phyloP scores from a whole-genome alignment of 2,888 invertebrate species.

The Uropetala carovei region DNA sequence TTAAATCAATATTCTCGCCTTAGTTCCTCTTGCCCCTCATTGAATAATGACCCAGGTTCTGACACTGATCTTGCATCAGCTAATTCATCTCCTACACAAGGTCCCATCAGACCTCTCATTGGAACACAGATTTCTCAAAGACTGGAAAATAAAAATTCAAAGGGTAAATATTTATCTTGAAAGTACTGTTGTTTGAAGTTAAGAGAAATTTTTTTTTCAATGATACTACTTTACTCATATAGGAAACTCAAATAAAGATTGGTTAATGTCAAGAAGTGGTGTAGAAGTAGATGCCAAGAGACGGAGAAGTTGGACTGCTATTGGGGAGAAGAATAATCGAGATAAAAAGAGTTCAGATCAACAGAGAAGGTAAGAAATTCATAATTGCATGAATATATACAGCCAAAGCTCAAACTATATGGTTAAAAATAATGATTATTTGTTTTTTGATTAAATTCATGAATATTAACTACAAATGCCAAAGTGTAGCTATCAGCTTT shows the following conservation, averaged over 20 bases:
- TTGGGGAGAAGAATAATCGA: slow-evolving; percentile 82
- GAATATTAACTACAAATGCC: too few species aligned
- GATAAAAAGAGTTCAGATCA: slow-evolving; percentile 76
- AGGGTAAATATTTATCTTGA: neutral
- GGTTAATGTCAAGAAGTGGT: slow-evolving; percentile 71
- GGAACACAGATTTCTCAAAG: slow-evolving; percentile 48
- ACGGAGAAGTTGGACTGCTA: slow-evolving; percentile 92
- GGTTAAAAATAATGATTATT: too few species aligned
- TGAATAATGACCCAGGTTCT: slow-evolving; percentile 75
- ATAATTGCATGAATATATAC: too few species aligned
- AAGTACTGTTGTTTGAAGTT: neutral
- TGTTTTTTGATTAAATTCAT: too few species aligned
- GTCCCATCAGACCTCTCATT: slow-evolving; percentile 70
- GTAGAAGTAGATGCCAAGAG: slow-evolving; percentile 71
- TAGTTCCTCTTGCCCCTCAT: slow-evolving; percentile 85
- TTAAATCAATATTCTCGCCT: slow-evolving; percentile 77
- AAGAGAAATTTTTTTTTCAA: neutral
- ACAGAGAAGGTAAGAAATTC: slow-evolving; percentile 76
- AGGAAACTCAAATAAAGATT: slow-evolving; percentile 58
- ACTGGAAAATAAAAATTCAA: slow-evolving; percentile 44
- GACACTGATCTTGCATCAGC: slow-evolving; percentile 77
- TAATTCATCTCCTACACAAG: slow-evolving; percentile 76
- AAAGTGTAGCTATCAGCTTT: too few species aligned
- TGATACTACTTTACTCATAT: neutral
- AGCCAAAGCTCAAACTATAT: too few species aligned